phyloP scores from a whole-genome alignment of 2,113 vertebrate species.

The Misgurnus anguillicaudatus region DNA sequence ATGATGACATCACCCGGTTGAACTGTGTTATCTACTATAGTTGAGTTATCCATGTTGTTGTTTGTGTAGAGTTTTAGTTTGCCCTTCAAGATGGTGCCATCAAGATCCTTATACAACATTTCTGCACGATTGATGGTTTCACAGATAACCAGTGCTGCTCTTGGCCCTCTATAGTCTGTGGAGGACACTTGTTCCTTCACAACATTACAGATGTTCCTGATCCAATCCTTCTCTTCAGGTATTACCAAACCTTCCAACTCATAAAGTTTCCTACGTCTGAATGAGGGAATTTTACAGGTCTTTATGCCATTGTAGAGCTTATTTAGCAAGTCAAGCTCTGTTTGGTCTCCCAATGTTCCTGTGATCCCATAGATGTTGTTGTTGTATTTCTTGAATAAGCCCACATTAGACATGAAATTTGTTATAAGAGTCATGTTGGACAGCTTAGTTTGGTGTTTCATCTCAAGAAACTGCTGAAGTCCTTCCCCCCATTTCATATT shows the following conservation, averaged over 20 bases:
- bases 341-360: constrained; percentile 67
- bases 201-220: constrained; percentile 51
- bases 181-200: constrained; percentile 36
- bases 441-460: constrained; percentile 66
- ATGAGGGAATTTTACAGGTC: constrained; percentile 65
- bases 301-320: constrained; percentile 56
- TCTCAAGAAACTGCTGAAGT: constrained; percentile 73
- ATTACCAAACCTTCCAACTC: constrained; percentile 58
- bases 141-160: constrained; percentile 70
- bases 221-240: constrained; percentile 55
- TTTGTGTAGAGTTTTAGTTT: constrained; percentile 57
- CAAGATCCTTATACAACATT: constrained; percentile 25
- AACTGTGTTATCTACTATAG: constrained; percentile 1
- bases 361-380: constrained; percentile 66
- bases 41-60: constrained; percentile 62
- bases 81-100: rapidly evolving
- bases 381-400: constrained; percentile 61
- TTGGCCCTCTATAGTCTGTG: constrained; percentile 42
- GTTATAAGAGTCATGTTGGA: constrained; percentile 64
- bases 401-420: constrained; percentile 71
- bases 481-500: constrained; percentile 66
- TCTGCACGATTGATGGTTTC: constrained; percentile 67
- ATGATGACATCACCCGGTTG: constrained; percentile 58
- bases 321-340: constrained; percentile 59
- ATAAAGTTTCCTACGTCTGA: constrained; percentile 67